phyloP scores from a whole-genome alignment of 2,113 vertebrate species.

The Lasiurus borealis region DNA sequence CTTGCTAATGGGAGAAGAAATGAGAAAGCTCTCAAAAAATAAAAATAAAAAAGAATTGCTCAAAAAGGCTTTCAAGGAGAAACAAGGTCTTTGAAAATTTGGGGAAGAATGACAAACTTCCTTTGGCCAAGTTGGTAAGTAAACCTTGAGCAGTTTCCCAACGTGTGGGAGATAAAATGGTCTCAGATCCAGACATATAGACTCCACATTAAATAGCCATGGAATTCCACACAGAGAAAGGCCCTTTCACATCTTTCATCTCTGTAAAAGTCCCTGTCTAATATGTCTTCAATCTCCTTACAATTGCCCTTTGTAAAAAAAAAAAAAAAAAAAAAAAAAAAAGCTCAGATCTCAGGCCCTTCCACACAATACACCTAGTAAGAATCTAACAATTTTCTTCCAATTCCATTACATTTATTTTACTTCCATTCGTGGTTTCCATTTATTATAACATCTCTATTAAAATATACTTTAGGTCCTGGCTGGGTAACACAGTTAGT shows the following conservation, averaged over 20 bases:
- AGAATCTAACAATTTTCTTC: slow-evolving; percentile 47
- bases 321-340: slow-evolving; percentile 31
- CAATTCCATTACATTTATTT: slow-evolving; percentile 9
- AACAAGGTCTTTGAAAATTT: not conserved
- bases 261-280: slow-evolving; percentile 1
- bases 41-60: not conserved
- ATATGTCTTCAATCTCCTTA: slow-evolving; percentile 45
- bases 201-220: slow-evolving; percentile 51
- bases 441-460: not conserved
- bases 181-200: not conserved
- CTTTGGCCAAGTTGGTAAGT: not conserved
- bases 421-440: not conserved
- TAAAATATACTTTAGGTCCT: not conserved
- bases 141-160: not conserved
- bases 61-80: not conserved
- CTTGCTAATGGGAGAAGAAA: not conserved
- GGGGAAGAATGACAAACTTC: not conserved
- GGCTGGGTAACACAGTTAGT: not conserved
- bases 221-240: slow-evolving; percentile 50
- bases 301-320: slow-evolving; percentile 61
- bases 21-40: not conserved
- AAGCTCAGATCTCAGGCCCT: not conserved
- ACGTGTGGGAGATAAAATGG: not conserved
- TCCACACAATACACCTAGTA: not conserved
- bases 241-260: slow-evolving; percentile 66